Conservation (phyloP, 2,113 vertebrate species). For the Sialia sialis region DNA sequence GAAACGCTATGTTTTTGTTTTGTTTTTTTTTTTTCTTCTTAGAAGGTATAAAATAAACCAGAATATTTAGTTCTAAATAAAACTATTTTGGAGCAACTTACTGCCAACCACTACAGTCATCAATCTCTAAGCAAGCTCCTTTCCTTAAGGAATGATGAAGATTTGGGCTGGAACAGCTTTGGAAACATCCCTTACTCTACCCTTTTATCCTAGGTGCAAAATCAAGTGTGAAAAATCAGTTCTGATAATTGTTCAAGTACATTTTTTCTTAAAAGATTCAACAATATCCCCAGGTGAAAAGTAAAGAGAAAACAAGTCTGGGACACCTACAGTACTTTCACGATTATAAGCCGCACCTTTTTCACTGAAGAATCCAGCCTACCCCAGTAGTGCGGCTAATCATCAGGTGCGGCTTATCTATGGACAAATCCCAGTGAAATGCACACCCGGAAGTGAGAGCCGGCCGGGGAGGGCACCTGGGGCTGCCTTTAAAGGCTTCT, state of each 20-base stretch:
- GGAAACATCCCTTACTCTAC: neutral
- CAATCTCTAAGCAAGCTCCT: neutral
- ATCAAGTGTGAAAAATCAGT: neutral
- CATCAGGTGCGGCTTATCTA: too few relatives aligned
- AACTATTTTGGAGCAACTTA: neutral
- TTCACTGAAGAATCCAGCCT: too few relatives aligned
- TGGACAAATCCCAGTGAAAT: too few relatives aligned
- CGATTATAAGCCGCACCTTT: too few relatives aligned
- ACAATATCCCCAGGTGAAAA: neutral
- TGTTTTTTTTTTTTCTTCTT: neutral
- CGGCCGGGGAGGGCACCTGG: too few relatives aligned
- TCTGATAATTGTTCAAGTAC: neutral
- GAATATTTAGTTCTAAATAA: neutral
- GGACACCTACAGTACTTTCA: too few relatives aligned
- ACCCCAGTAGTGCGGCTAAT: too few relatives aligned
- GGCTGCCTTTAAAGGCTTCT: too few relatives aligned
- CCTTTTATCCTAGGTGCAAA: neutral
- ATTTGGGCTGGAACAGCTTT: neutral
- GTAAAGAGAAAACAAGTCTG: neutral
- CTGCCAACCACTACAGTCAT: neutral
- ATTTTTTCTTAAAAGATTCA: neutral
- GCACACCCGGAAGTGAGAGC: too few relatives aligned
- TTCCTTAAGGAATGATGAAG: neutral
- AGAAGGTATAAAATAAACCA: neutral
- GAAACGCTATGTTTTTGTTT: neutral